Conservation (phyloP, 2,888 invertebrate species). For the Drosophila villosipedis region DNA sequence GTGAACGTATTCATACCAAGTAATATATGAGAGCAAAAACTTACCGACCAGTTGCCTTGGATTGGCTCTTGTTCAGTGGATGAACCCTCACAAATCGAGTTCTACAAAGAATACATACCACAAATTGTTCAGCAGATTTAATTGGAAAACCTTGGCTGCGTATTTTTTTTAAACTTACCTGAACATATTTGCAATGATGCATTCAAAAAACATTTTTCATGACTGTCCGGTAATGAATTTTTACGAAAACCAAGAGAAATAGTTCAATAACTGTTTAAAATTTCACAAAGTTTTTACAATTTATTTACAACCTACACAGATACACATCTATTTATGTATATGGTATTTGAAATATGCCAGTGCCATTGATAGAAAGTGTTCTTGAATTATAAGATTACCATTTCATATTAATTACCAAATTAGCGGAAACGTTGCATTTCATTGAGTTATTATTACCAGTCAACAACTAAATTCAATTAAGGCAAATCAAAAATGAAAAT, state of each 20-base stretch:
- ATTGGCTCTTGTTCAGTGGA: not conserved
- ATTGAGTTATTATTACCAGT: constrained; percentile 16
- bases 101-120: not conserved
- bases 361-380: constrained; percentile 5
- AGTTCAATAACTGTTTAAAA: constrained; percentile 13
- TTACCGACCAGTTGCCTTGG: not conserved
- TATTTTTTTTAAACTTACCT: not conserved
- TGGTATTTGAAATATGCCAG: constrained; percentile 3
- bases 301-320: constrained; percentile 46
- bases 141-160: not conserved
- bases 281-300: constrained; percentile 34
- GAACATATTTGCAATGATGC: not conserved
- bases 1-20: not conserved
- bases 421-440: constrained; percentile 2
- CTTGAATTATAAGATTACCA: constrained; percentile 12
- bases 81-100: not conserved
- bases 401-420: constrained; percentile 15
- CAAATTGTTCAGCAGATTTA: not conserved
- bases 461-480: not conserved
- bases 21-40: not conserved
- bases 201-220: not conserved
- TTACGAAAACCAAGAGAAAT: not conserved
- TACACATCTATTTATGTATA: constrained; percentile 8
- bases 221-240: not conserved
- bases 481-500: not conserved